Percentiles rank a stretch among this genome's conserved stretches.
Evolutionary conservation across 2,113 vertebrate species (phyloP).

Genomic region (Chamaea fasciata): DNA sequence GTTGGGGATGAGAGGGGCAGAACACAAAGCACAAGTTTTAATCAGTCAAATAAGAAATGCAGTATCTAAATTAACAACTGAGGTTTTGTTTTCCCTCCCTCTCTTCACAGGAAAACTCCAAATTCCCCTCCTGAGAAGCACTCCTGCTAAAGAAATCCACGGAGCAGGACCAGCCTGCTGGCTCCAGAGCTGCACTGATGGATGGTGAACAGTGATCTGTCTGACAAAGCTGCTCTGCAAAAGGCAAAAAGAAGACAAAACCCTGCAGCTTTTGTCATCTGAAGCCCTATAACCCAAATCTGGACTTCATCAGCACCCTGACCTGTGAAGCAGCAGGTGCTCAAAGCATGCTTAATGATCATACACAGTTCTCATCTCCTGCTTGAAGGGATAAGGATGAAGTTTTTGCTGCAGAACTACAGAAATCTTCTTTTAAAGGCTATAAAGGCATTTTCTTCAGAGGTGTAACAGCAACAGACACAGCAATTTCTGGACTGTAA

Average conservation of each 20-base stretch:
- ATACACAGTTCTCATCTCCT: neutral
- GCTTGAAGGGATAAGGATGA: neutral
- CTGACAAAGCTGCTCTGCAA: neutral
- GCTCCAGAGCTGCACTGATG: neutral
- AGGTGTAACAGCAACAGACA: neutral
- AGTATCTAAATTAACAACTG: neutral
- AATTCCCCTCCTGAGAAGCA: neutral
- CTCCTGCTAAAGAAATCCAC: neutral
- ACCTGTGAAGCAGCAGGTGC: neutral
- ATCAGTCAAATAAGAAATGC: neutral
- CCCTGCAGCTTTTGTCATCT: neutral
- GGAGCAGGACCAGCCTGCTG: neutral
- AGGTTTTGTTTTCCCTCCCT: neutral
- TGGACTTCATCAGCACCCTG: neutral
- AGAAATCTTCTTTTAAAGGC: neutral
- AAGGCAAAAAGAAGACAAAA: neutral
- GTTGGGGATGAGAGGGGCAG: neutral
- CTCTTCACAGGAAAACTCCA: neutral
- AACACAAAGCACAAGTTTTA: neutral
- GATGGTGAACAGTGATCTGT: neutral
- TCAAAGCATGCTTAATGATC: neutral
- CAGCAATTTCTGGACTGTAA: neutral
- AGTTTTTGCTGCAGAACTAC: neutral
- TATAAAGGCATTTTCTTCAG: neutral
- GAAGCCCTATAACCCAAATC: neutral